Base-by-base conservation (phyloP, 2,797 vertebrate species). In the Acanthurus lineatus region DNA sequence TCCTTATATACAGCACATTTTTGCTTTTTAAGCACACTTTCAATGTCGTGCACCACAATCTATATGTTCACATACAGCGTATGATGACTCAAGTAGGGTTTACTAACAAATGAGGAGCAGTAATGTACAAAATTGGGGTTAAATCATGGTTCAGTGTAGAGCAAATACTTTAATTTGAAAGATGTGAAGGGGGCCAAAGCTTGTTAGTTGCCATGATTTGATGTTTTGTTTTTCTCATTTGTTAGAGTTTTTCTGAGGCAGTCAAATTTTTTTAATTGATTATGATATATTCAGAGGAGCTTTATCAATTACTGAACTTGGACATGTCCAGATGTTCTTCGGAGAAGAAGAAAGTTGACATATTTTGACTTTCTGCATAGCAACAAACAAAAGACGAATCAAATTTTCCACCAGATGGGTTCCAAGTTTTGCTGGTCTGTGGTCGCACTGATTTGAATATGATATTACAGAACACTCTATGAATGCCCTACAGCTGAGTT, bases 1-100 rank as follows among this genome's bases (percentile, higher is more conserved):
- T 86, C 76, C 65, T 25, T 83, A 85, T 73, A 63, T 75, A 17
- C 22, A 68, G 79, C 81, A 74, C 35, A 53, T 73, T 81, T 74
- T 70, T 19, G 38, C 45, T 35, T 40, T 69, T 68, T n/a, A 49
- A 70, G 61, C 63, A 73, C 57, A 19, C 25, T 59, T 76, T 64
- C 66, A 66, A 75, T 71, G 68, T 51, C 10, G 20, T 48, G 28
- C 38, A 66, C 8, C 60, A 4, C 59, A 53, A 64, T 53, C 10
- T 1, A 66, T 40, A 51, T 60, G 2, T 38, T 17, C 1, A 22
- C 28, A 42, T 0, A 54, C n/a, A 22, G 28, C 28, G 28, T n/a
- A 2, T 5, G 22, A 57, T 25, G 44, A 15, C 16, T 16, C 47
- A 47, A 40, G 17, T 22, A 19, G 14, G 14, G 12, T 35, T 74